Evolutionary conservation across 2,888 invertebrate species (phyloP).

Genomic region (Lucinisca nassula): DNA sequence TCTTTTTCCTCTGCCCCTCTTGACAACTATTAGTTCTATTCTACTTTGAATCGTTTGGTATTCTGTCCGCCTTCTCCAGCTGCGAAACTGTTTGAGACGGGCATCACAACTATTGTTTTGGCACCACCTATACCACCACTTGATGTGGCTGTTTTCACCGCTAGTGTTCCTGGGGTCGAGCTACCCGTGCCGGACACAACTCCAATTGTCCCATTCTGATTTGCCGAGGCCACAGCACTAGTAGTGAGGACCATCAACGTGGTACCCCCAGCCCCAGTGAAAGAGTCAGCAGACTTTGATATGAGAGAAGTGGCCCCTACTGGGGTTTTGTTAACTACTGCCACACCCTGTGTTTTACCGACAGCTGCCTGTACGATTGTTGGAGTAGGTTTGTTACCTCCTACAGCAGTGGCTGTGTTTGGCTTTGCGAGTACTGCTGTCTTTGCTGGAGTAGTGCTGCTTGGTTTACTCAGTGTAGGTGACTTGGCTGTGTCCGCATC

Average conservation of each 20-base stretch:
- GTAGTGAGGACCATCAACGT: slow-evolving; percentile 82
- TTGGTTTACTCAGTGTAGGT: slow-evolving; percentile 57
- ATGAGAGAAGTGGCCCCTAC: slow-evolving; percentile 67
- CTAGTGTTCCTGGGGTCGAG: slow-evolving; percentile 77
- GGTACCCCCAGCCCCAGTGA: slow-evolving; percentile 73
- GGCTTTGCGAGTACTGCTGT: slow-evolving; percentile 53
- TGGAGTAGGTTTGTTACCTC: slow-evolving; percentile 52
- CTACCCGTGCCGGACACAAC: slow-evolving; percentile 55
- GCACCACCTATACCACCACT: slow-evolving; percentile 75
- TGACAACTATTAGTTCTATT: too few species aligned
- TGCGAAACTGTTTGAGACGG: slow-evolving; percentile 78
- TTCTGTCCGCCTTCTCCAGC: slow-evolving; percentile 73
- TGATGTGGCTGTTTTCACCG: slow-evolving; percentile 77
- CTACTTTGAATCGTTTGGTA: slow-evolving; percentile 82
- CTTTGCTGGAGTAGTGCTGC: slow-evolving; percentile 52
- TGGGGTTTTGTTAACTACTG: slow-evolving; percentile 46
- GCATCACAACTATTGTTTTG: slow-evolving; percentile 85
- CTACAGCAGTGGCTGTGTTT: background rate
- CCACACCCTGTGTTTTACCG: slow-evolving; percentile 49
- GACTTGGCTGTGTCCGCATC: slow-evolving; percentile 69
- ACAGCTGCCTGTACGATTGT: slow-evolving; percentile 57
- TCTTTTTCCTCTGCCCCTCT: too few species aligned
- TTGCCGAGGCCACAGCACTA: slow-evolving; percentile 69
- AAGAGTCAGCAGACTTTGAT: slow-evolving; percentile 56
- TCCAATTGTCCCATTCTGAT: slow-evolving; percentile 65